Percentiles rank a stretch among this genome's conserved stretches.
phyloP scores from a whole-genome alignment of 2,113 vertebrate species.

The Caloenas nicobarica region DNA sequence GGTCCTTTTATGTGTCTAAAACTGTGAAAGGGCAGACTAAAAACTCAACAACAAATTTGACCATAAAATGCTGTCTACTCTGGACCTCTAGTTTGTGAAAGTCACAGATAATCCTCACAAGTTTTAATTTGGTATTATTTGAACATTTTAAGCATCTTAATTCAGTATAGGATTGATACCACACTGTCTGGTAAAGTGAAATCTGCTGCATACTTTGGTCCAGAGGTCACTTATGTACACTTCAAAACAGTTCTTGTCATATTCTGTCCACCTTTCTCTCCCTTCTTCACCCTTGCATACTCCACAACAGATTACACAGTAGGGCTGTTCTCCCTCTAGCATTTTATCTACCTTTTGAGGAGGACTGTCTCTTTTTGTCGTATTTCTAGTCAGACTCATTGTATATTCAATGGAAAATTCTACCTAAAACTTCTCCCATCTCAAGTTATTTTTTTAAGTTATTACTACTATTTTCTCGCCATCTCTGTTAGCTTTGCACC shows the following conservation, averaged over 20 bases:
- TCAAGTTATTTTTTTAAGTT: background rate
- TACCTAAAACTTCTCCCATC: constrained; percentile 9
- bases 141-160: background rate
- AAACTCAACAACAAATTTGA: background rate
- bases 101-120: background rate
- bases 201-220: no score
- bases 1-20: background rate
- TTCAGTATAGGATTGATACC: background rate
- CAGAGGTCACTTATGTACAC: background rate
- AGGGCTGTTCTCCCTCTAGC: background rate
- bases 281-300: background rate
- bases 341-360: background rate
- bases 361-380: background rate
- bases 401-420: background rate
- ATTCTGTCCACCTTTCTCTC: background rate
- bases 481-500: background rate
- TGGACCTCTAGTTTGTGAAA: background rate
- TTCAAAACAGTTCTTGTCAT: background rate
- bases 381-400: background rate
- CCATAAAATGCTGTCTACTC: background rate
- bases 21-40: background rate
- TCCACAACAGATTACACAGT: background rate
- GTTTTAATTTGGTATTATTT: background rate
- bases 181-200: background rate
- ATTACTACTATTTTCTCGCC: background rate